These are phyloP conservation scores for Catocala nupta DNA, from an alignment of 2,888 invertebrate genomes.

Conservation along the genomic window DNA sequence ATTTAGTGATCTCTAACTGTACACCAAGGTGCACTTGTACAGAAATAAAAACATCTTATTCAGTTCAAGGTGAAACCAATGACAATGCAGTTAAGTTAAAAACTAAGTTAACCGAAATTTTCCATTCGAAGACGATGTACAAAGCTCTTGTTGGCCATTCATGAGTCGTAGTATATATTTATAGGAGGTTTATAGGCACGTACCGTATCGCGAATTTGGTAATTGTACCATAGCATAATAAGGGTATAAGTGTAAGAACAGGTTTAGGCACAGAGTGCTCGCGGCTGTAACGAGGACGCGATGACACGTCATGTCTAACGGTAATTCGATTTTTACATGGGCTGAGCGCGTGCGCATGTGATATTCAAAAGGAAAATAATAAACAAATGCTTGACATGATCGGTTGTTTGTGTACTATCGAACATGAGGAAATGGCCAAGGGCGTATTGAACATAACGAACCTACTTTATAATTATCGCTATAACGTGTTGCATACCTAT, in stretches of 20 bases:
- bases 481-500: slow-evolving; percentile 27
- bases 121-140: slow-evolving; percentile 27
- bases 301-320: slow-evolving; percentile 86
- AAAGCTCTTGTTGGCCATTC: slow-evolving; percentile 9
- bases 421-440: slow-evolving; percentile 48
- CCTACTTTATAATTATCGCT: slow-evolving; percentile 24
- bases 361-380: slow-evolving; percentile 64
- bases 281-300: slow-evolving; percentile 77
- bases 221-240: slow-evolving; percentile 69
- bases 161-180: slow-evolving; percentile 10
- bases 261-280: slow-evolving; percentile 72
- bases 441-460: slow-evolving; percentile 26
- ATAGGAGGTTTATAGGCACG: slow-evolving; percentile 19
- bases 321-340: slow-evolving; percentile 78
- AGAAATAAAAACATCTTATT: slow-evolving; percentile 32
- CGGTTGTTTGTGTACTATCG: slow-evolving; percentile 38
- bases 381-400: slow-evolving; percentile 51
- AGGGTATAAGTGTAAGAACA: slow-evolving; percentile 75
- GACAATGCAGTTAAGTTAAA: slow-evolving; percentile 29
- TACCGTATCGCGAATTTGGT: slow-evolving; percentile 64
- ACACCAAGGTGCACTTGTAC: slow-evolving; percentile 27
- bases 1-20: slow-evolving; percentile 20
- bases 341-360: slow-evolving; percentile 61
- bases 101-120: slow-evolving; percentile 29
- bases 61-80: slow-evolving; percentile 50